Percentiles rank a stretch among this genome's conserved stretches.
Conservation (phyloP, 2,113 vertebrate genomes). For the Chelonoidis abingdonii region DNA sequence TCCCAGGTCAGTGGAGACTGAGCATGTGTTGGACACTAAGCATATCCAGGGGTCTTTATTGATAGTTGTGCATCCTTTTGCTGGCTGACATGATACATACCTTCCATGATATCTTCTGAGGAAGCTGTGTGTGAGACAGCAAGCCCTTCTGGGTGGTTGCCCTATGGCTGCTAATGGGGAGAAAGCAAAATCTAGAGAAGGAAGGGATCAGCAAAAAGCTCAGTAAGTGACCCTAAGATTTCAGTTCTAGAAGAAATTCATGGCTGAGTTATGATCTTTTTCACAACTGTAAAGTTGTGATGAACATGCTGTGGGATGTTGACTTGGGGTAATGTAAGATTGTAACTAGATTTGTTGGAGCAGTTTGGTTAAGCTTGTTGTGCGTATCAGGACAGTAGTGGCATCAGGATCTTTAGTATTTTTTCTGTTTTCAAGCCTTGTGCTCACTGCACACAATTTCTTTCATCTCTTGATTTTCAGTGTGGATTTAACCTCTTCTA, state of each 20-base stretch:
- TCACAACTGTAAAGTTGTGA: not conserved
- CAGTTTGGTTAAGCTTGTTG: not conserved
- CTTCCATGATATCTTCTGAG: not conserved
- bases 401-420: not conserved
- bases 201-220: not conserved
- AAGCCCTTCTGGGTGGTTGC: not conserved
- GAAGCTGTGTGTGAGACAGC: not conserved
- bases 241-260: not conserved
- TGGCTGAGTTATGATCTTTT: not conserved
- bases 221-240: not conserved
- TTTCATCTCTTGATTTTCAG: not conserved
- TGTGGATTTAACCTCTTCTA: not conserved
- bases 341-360: not conserved
- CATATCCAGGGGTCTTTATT: not conserved
- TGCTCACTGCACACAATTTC: not conserved
- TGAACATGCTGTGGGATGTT: not conserved
- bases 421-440: not conserved
- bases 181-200: not conserved
- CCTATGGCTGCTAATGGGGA: not conserved
- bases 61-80: not conserved
- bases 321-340: not conserved
- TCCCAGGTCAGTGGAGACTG: not conserved
- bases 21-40: not conserved
- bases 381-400: not conserved
- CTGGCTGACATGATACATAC: not conserved